These are phyloP conservation scores for Meloidogyne floridensis DNA, from an alignment of 1,140 invertebrate genomes.

Conservation along the genomic window DNA sequence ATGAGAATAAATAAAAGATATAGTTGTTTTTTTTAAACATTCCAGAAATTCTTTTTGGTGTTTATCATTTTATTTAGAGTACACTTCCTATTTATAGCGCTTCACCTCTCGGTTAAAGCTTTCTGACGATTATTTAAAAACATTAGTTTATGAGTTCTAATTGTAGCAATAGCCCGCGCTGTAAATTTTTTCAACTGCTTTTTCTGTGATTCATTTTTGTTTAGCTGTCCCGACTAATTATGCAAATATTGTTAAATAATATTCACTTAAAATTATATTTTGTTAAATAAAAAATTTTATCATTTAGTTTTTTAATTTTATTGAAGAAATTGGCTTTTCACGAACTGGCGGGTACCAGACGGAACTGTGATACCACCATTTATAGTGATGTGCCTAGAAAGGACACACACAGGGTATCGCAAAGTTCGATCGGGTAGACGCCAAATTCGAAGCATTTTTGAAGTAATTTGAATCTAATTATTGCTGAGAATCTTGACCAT, in stretches of 20 bases:
- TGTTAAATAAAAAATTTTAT: neutral
- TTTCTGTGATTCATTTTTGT: neutral
- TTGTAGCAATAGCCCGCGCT: too few species aligned
- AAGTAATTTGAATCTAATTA: neutral
- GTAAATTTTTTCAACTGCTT: neutral
- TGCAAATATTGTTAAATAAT: neutral
- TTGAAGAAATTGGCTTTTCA: neutral
- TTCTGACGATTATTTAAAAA: too few species aligned
- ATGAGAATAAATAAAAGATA: conserved; percentile 22
- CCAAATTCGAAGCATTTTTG: conserved; percentile 5
- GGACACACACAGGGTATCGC: conserved; percentile 20
- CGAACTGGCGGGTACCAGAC: conserved; percentile 23
- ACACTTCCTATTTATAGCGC: too few species aligned
- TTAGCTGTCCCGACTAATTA: neutral
- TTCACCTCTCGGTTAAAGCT: too few species aligned
- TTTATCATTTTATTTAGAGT: neutral
- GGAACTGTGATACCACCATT: conserved; percentile 29
- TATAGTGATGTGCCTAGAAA: neutral
- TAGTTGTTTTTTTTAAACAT: neutral
- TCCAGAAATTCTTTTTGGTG: neutral
- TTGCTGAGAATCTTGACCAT: neutral
- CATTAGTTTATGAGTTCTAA: too few species aligned
- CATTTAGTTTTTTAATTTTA: neutral
- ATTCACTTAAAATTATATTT: conserved; percentile 6
- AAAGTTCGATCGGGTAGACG: conserved; percentile 30